These are phyloP conservation scores for Carassius carassius DNA, from an alignment of 2,113 vertebrate species.

Conservation along the genomic window DNA sequence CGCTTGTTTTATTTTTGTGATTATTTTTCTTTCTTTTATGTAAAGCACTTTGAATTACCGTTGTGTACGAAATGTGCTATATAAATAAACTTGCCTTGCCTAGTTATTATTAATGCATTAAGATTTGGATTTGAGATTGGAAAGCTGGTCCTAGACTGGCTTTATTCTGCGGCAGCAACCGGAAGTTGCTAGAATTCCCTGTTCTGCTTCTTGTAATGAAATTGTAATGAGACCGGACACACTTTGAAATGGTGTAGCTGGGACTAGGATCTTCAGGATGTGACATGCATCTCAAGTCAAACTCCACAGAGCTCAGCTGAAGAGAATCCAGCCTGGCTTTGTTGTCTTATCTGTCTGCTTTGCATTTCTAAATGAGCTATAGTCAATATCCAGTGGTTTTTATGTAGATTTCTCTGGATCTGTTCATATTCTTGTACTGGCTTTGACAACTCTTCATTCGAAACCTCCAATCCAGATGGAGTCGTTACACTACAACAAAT, in stretches of 20 bases:
- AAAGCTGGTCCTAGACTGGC: not conserved
- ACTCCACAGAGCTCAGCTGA: not conserved
- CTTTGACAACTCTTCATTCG: not conserved
- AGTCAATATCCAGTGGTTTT: conserved; percentile 5
- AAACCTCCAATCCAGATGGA: not conserved
- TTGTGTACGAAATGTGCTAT: too few relatives aligned
- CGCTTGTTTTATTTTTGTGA: too few relatives aligned
- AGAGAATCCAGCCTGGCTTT: conserved; percentile 35
- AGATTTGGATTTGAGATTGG: not conserved
- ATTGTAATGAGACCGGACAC: not conserved
- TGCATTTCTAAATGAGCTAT: conserved; percentile 24
- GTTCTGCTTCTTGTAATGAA: not conserved
- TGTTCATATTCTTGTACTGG: not conserved
- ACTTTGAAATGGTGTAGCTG: conserved; percentile 15
- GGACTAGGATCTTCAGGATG: not conserved
- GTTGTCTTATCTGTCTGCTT: conserved; percentile 19
- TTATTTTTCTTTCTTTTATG: too few relatives aligned
- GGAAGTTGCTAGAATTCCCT: not conserved
- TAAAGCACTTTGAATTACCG: too few relatives aligned
- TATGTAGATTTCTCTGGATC: conserved; percentile 26
- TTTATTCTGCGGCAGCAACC: not conserved
- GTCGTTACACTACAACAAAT: not conserved
- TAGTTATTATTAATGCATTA: not conserved
- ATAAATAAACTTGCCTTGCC: too few relatives aligned
- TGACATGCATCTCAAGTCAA: conserved; percentile 36